phyloP scores from a whole-genome alignment of 1,140 invertebrate genomes.

The Plectrocnemia conspersa region DNA sequence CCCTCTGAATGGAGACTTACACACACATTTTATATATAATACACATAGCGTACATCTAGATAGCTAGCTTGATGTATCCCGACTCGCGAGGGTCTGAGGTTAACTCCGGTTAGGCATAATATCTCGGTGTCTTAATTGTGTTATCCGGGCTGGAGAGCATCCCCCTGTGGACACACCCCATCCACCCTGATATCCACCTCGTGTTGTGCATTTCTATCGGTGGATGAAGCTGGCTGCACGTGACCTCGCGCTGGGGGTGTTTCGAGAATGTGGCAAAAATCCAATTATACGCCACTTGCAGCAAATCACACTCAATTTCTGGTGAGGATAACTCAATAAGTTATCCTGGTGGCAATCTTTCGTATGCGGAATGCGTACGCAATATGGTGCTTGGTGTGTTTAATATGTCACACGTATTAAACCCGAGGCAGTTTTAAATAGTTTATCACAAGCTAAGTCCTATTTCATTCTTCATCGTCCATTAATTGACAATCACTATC shows the following conservation, averaged over 20 bases:
- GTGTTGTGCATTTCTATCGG: conserved; percentile 15
- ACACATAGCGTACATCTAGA: too few relatives aligned
- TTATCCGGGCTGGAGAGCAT: conserved; percentile 12
- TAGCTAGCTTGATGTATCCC: not conserved
- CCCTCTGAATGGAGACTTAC: not conserved
- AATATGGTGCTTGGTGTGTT: too few relatives aligned
- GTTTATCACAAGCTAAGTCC: too few relatives aligned
- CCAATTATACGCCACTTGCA: conserved; percentile 25
- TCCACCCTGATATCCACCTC: not conserved
- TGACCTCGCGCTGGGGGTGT: conserved; percentile 9
- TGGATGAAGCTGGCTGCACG: too few relatives aligned
- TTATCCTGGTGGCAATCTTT: too few relatives aligned
- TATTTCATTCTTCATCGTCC: too few relatives aligned
- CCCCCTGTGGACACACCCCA: not conserved
- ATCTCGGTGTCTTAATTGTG: conserved; percentile 27
- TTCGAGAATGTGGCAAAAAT: conserved; percentile 18
- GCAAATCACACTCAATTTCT: conserved; percentile 20
- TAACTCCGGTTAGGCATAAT: conserved; percentile 30
- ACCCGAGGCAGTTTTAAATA: too few relatives aligned
- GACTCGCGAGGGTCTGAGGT: conserved; percentile 8
- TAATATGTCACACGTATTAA: too few relatives aligned
- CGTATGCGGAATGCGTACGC: too few relatives aligned
- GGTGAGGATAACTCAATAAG: conserved; percentile 9
- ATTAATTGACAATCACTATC: too few relatives aligned
- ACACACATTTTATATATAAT: too few relatives aligned